These are phyloP conservation scores for Tapera naevia DNA, from an alignment of 2,797 vertebrate species.

Conservation along the genomic window DNA sequence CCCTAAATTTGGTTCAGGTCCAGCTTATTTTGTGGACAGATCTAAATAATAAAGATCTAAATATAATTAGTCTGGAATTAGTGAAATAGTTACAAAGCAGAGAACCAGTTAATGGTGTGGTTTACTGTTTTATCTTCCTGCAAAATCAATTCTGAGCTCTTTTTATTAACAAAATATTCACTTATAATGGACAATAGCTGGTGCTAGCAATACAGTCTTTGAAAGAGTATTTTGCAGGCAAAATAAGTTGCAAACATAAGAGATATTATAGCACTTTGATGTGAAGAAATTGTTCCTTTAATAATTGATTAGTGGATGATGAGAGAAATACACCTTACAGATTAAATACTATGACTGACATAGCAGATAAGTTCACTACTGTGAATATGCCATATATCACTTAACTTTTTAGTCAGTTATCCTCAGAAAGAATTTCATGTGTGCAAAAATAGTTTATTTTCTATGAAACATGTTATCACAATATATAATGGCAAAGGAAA, in stretches of 20 bases:
- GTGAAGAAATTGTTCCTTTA: slow-evolving; percentile 45
- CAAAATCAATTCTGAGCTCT: slow-evolving; percentile 19
- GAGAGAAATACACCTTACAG: not conserved
- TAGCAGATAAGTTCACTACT: not conserved
- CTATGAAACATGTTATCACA: not conserved
- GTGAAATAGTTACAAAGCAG: slow-evolving; percentile 26
- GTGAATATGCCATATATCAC: not conserved
- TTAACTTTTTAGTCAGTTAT: not conserved
- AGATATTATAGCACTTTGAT: slow-evolving; percentile 34
- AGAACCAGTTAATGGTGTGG: not conserved
- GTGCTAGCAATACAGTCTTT: not conserved
- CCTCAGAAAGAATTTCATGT: not conserved
- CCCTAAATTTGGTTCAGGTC: not conserved
- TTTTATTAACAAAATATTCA: slow-evolving; percentile 25
- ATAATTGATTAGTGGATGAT: slow-evolving; percentile 50
- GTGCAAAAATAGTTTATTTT: not conserved
- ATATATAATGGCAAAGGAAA: not conserved
- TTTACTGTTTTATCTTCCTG: slow-evolving; percentile 31
- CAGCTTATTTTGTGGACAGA: not conserved
- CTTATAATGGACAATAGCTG: slow-evolving; percentile 21
- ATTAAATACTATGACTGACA: slow-evolving; percentile 15
- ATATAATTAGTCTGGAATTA: slow-evolving; percentile 32
- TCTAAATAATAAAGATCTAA: slow-evolving; percentile 8
- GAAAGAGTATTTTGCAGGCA: slow-evolving; percentile 1
- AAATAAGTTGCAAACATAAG: slow-evolving; percentile 16